Percentiles rank a stretch among this genome's conserved stretches.
These are phyloP conservation scores for Loris lydekkerianus DNA, from an alignment of 2,797 vertebrate species.

Conservation along the genomic window DNA sequence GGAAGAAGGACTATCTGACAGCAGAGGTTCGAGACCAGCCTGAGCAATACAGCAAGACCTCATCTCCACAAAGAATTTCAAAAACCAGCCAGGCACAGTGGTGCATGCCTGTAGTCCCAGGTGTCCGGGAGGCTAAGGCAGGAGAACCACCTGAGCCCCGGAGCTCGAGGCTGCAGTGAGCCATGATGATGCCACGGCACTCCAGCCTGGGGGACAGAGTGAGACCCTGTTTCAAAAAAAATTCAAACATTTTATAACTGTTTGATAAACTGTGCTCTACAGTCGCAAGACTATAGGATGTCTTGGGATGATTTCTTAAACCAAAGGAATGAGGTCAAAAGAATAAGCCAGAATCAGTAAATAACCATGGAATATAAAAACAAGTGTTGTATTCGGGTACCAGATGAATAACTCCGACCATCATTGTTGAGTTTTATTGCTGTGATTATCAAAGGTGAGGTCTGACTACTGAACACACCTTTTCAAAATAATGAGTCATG, in stretches of 20 bases:
- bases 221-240: too few relatives aligned
- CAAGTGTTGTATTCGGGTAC: neutral
- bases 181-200: too few relatives aligned
- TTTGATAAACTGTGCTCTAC: neutral
- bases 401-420: neutral
- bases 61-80: too few relatives aligned
- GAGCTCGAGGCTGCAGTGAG: too few relatives aligned
- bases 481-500: constrained; percentile 17
- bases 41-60: too few relatives aligned
- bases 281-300: neutral
- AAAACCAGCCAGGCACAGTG: too few relatives aligned
- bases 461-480: neutral
- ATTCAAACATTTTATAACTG: constrained; percentile 20
- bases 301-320: neutral
- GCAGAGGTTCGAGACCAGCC: too few relatives aligned
- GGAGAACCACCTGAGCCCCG: too few relatives aligned
- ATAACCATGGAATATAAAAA: neutral
- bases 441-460: neutral
- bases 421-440: neutral
- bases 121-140: too few relatives aligned
- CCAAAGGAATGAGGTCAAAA: neutral
- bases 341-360: neutral
- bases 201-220: too few relatives aligned
- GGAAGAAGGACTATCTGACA: too few relatives aligned
- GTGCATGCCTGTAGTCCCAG: too few relatives aligned